Conservation (phyloP, 2,797 vertebrate genomes). For the Scleropages formosus region DNA sequence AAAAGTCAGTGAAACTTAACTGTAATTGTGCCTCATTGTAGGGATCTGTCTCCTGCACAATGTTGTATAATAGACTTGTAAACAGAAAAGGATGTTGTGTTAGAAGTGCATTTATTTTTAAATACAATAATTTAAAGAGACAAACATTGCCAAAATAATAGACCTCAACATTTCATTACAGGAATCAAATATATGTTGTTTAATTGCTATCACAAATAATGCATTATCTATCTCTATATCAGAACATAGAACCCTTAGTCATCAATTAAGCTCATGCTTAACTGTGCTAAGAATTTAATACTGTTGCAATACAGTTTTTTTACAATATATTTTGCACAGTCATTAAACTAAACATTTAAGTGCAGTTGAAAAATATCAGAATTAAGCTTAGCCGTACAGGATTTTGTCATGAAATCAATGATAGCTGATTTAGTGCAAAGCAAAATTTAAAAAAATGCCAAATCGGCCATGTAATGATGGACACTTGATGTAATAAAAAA, state of each 20-base stretch:
- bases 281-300: too few relatives aligned
- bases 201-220: too few relatives aligned
- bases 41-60: slow-evolving; percentile 56
- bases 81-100: neutral
- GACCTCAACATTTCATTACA: neutral
- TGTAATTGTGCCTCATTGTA: slow-evolving; percentile 57
- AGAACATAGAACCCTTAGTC: neutral
- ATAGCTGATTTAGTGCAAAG: slow-evolving; percentile 31
- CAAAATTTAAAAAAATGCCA: too few relatives aligned
- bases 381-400: slow-evolving; percentile 42
- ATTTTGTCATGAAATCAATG: too few relatives aligned
- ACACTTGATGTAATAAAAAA: slow-evolving; percentile 14
- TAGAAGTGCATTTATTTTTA: neutral
- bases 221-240: too few relatives aligned
- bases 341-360: too few relatives aligned
- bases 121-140: neutral
- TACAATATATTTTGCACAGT: too few relatives aligned
- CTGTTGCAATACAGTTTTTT: too few relatives aligned
- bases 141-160: neutral
- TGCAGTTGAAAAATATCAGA: slow-evolving; percentile 48
- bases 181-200: neutral
- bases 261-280: too few relatives aligned
- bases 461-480: too few relatives aligned
- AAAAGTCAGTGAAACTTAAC: too few relatives aligned
- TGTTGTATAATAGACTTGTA: slow-evolving; percentile 3